Conservation (phyloP, 2,113 vertebrate genomes). For the Mesembrinibis cayennensis region DNA sequence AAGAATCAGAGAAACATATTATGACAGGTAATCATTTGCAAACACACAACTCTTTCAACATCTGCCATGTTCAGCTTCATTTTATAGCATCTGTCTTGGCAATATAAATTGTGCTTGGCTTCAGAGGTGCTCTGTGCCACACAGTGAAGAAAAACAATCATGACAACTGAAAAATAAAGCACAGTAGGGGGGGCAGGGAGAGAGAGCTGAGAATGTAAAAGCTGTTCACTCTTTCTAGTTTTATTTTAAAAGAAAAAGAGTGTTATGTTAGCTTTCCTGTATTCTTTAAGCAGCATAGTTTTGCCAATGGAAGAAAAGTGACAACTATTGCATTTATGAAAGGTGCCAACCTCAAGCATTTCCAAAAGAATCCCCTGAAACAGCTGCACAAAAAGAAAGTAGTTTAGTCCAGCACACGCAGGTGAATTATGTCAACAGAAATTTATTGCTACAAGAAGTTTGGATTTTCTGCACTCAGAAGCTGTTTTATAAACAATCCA, state of each 20-base stretch:
- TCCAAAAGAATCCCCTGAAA: conserved; percentile 48
- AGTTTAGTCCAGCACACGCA: conserved; percentile 21
- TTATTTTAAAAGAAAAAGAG: conserved; percentile 23
- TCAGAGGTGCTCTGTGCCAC: conserved; percentile 37
- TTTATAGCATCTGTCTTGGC: conserved; percentile 68
- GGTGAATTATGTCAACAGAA: conserved; percentile 59
- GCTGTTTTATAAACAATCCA: neutral
- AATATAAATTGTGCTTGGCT: conserved; percentile 65
- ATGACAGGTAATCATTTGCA: conserved; percentile 73
- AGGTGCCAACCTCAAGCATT: conserved; percentile 57
- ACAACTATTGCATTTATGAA: conserved; percentile 48
- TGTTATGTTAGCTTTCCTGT: conserved; percentile 11
- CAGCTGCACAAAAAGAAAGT: conserved; percentile 42
- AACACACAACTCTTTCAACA: conserved; percentile 69
- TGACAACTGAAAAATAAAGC: conserved; percentile 64
- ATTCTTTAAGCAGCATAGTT: conserved; percentile 31
- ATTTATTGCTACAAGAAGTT: conserved; percentile 35
- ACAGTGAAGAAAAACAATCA: conserved; percentile 50
- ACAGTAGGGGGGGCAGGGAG: neutral
- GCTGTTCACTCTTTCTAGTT: neutral
- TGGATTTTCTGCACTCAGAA: neutral
- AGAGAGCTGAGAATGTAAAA: neutral
- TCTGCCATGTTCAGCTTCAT: conserved; percentile 61
- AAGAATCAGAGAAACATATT: conserved; percentile 47
- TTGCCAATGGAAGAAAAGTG: conserved; percentile 52